Base-by-base conservation (phyloP, 2,888 invertebrate species). In the Emmelina monodactyla region DNA sequence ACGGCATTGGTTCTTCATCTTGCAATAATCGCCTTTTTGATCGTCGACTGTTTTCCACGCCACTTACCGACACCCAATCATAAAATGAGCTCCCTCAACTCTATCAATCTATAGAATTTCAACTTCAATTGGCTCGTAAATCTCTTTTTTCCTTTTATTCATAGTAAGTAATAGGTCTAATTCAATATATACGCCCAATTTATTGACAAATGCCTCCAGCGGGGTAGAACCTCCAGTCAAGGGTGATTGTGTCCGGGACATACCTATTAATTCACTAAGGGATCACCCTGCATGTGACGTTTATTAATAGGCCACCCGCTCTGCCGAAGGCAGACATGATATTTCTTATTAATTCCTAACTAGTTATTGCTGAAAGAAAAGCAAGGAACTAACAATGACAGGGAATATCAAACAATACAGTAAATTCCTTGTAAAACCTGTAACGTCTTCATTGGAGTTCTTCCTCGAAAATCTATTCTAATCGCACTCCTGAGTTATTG, bases 181-280 rank as follows among this genome's bases (percentile, higher is more conserved):
- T 25, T 25, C 3, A 11, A 25, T 10, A 25, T 10, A 25, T 11
- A 25, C 25, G 25, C 25, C 25, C 25, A 43, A 45, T 42, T 37
- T 37, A 32, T 16, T 14, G 33, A 38, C 41, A 42, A 49, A 49
- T 49, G 48, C 45, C 42, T 35, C 39, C 55, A 56, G 55, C 54
- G 56, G 53, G 45, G 40, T 46, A 39, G 49, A 46, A 40, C 46
- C 42, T 45, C 48, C 44, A 46, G 44, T 51, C 47, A 49, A 42
- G 48, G 45, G 54, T 43, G 43, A 48, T 47, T 44, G 44, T 51
- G 55, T 43, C 39, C 48, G 36, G 46, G 53, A 53, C 61, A 55
- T 50, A 50, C 49, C 55, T 54, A 62, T 62, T 63, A 65, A 64
- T 64, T 62, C 65, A 58, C 61, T 53, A 46, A 52, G 49, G 50